Base-by-base conservation (phyloP, 2,888 invertebrate genomes). In the Homarus gammarus region DNA sequence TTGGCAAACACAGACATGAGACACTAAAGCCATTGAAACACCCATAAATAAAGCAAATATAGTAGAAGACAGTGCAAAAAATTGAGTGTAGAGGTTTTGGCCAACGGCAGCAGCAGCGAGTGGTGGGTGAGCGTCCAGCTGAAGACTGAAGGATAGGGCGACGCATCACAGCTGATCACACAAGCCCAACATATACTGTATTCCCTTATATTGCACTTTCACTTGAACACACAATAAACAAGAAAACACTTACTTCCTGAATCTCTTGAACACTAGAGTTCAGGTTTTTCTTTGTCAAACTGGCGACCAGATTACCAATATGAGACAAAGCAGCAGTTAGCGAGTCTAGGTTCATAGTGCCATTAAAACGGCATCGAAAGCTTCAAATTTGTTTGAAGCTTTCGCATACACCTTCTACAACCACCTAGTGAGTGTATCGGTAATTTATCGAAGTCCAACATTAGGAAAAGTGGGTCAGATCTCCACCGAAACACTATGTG, bases 261-360 rank as follows among this genome's bases (percentile, higher is more conserved):
- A 99, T 96, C 95, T 97, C 98, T 95, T 96, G 96, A 95, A 96
- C 96, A 94, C 96, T 97, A 94, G 97, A 96, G 95, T 97, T 97
- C 95, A 96, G 97, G 95, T 98, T 98, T 95, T 97, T 98, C 96
- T 98, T 98, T 95, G 96, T 97, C 95, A 98, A 96, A 96, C 97
- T 97, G 95, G 96, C 96, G 96, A 98, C 97, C 95, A 98, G 97
- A 96, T 97, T 97, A 97, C 97, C 97, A 95, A 99, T 98, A 97
- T 98, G 98, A 96, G 97, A 97, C 96, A 98, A 97, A 96, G 98
- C 97, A 96, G 98, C 97, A 96, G 97, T 97, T 96, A 98, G 96
- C 96, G 98, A 97, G 96, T 98, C 98, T 96, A 98, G 98, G 97
- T 97, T 98, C 98, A 98, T 98, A 98, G 97, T 98, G 98, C 97